Evolutionary conservation across 2,113 vertebrate species (phyloP).

Genomic region (rabbit (Oryctolagus cuniculus)): DNA sequence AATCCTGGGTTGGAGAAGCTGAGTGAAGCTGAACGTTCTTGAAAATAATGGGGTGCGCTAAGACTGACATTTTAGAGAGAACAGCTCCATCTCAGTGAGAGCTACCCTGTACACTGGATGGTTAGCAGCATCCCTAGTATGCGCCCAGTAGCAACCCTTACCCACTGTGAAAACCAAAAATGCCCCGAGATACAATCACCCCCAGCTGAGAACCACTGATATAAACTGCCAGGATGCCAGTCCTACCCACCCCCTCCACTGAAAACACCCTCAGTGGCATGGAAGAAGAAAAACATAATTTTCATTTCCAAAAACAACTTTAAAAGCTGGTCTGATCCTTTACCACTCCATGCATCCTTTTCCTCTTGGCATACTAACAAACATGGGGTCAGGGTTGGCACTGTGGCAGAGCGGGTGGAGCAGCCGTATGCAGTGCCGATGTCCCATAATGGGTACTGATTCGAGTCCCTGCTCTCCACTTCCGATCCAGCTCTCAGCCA

Average conservation of each 20-base stretch:
- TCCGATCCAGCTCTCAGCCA: too few relatives aligned
- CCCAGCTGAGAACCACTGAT: not conserved
- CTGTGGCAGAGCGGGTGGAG: too few relatives aligned
- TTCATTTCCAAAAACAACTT: conserved; percentile 14
- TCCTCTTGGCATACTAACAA: conserved; percentile 2
- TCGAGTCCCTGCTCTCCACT: too few relatives aligned
- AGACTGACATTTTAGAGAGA: not conserved
- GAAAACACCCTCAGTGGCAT: not conserved
- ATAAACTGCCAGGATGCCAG: not conserved
- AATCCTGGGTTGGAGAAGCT: not conserved
- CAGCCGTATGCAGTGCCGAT: too few relatives aligned
- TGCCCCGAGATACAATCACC: not conserved
- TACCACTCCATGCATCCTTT: not conserved
- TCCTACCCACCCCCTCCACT: not conserved
- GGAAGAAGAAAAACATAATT: not conserved
- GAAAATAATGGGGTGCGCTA: conserved; percentile 4
- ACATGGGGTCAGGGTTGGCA: not conserved
- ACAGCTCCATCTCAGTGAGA: not conserved
- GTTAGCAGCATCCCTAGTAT: not conserved
- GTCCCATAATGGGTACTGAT: too few relatives aligned
- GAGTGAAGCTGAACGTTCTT: not conserved
- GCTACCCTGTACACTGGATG: not conserved
- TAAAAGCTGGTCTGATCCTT: not conserved
- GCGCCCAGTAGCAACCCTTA: not conserved
- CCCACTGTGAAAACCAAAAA: not conserved